Conservation (phyloP, 2,888 invertebrate species). For the Nephrotoma guestfalica region DNA sequence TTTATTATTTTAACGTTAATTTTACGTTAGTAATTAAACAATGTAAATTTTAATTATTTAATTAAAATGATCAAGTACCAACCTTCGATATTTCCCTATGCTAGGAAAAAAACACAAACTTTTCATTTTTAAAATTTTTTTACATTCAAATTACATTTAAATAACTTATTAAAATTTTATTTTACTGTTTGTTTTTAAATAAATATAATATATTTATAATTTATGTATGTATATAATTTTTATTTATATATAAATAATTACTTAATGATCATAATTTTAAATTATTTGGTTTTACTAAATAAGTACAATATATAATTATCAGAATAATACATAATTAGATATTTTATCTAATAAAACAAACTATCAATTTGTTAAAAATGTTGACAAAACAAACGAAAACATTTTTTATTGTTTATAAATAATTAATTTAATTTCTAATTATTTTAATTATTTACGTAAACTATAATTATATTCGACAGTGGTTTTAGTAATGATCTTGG, state of each 20-base stretch:
- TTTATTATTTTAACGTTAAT: too few relatives aligned
- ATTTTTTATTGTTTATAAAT: not conserved
- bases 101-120: not conserved
- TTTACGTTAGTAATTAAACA: too few relatives aligned
- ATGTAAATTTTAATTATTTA: too few relatives aligned
- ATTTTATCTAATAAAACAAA: not conserved
- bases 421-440: not conserved
- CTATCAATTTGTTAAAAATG: not conserved
- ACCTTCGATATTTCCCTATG: too few relatives aligned
- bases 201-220: not conserved
- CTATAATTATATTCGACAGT: not conserved
- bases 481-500: not conserved
- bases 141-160: not conserved
- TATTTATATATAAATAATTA: not conserved
- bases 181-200: not conserved
- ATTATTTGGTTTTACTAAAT: not conserved
- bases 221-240: not conserved
- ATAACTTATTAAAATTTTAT: not conserved
- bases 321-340: not conserved
- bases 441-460: not conserved
- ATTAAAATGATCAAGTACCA: too few relatives aligned
- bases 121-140: not conserved
- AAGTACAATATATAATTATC: not conserved
- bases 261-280: not conserved
- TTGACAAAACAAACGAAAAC: not conserved